phyloP scores from a whole-genome alignment of 2,888 invertebrate genomes.

The Liodrosophila aerea region DNA sequence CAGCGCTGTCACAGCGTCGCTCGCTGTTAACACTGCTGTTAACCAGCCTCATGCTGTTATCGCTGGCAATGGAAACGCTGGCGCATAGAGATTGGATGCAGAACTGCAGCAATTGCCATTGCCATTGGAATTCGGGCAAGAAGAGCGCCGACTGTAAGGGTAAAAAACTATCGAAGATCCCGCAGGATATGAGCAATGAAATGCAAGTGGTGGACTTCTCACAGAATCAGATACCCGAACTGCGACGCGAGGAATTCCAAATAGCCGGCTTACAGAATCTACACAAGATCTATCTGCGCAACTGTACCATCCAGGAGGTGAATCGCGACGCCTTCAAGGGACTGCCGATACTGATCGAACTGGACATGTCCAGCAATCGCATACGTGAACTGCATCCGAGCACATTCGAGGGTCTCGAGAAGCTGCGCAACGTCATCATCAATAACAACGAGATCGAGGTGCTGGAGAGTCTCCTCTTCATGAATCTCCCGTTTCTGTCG shows the following conservation, averaged over 20 bases:
- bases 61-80: conserved; percentile 42
- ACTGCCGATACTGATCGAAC: conserved; percentile 90
- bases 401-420: conserved; percentile 88
- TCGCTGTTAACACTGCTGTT: conserved; percentile 9
- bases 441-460: conserved; percentile 89
- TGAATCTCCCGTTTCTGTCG: conserved; percentile 88
- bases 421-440: conserved; percentile 88
- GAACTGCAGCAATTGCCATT: conserved; percentile 85
- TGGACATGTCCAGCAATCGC: conserved; percentile 90
- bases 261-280: conserved; percentile 89
- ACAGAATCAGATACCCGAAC: conserved; percentile 86
- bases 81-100: conserved; percentile 80
- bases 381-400: conserved; percentile 86
- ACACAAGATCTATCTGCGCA: conserved; percentile 90
- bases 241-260: conserved; percentile 87
- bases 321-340: conserved; percentile 89
- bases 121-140: conserved; percentile 93
- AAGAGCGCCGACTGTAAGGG: conserved; percentile 91
- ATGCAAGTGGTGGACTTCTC: conserved; percentile 89
- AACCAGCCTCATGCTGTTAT: conserved; percentile 18
- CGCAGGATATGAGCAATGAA: conserved; percentile 88
- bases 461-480: conserved; percentile 90
- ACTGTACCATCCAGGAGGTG: conserved; percentile 89
- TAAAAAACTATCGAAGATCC: conserved; percentile 87
- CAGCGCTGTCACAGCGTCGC: background rate